A percentile compares a stretch with the other conserved stretches of the same genome.
Conservation (phyloP, 2,113 vertebrate genomes). For the Eulacestoma nigropectus region DNA sequence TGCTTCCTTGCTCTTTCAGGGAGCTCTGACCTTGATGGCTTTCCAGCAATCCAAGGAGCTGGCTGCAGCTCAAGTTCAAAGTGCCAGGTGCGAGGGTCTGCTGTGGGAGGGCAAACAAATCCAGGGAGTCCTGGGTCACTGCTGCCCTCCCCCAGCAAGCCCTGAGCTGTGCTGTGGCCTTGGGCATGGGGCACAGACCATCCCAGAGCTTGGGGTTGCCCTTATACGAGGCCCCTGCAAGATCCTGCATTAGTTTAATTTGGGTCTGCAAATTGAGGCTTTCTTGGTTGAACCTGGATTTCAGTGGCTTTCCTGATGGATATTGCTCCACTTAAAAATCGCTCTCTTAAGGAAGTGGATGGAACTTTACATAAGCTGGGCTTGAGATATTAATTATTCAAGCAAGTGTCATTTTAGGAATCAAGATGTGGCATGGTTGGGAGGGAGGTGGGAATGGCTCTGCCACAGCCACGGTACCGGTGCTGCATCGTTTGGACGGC, state of each 20-base stretch:
- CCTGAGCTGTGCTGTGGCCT: not conserved
- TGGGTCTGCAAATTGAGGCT: not conserved
- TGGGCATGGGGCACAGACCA: not conserved
- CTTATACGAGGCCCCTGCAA: accelerated
- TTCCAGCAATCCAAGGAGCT: not conserved
- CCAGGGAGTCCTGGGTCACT: not conserved
- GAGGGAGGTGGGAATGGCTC: not conserved
- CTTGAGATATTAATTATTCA: not conserved
- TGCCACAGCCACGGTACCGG: accelerated
- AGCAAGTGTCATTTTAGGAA: not conserved
- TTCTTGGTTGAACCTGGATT: not conserved
- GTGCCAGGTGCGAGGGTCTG: not conserved
- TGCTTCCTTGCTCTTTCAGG: not conserved
- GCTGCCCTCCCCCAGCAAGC: not conserved
- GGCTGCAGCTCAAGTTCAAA: not conserved
- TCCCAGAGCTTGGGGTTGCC: not conserved
- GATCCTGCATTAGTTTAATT: not conserved
- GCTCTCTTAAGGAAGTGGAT: not conserved
- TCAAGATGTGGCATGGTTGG: not conserved
- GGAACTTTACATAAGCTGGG: not conserved
- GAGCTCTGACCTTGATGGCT: not conserved
- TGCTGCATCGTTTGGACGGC: accelerated
- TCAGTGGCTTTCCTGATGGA: not conserved
- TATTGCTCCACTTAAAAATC: not conserved
- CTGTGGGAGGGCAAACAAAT: accelerated